phyloP scores from a whole-genome alignment of 1,140 invertebrate species.

The Cotesia glomerata region DNA sequence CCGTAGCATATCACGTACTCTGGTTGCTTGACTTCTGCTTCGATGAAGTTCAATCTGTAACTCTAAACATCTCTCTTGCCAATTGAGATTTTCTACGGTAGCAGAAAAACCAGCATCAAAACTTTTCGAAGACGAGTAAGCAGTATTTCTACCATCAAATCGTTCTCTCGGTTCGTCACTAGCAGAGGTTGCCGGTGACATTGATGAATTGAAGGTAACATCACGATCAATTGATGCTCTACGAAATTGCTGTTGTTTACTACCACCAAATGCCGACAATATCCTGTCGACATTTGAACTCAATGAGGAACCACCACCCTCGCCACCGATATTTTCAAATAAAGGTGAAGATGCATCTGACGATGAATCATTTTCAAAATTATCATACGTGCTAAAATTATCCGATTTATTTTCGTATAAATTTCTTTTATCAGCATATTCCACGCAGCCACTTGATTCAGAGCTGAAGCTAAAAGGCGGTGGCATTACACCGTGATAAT shows the following conservation, averaged over 20 bases:
- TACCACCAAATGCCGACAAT: neutral
- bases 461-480: conserved; percentile 49
- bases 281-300: conserved; percentile 25
- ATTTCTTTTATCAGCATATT: conserved; percentile 51
- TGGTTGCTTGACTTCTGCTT: conserved; percentile 81
- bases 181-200: conserved; percentile 29
- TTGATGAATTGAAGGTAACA: conserved; percentile 23
- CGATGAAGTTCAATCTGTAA: conserved; percentile 82
- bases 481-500: conserved; percentile 36
- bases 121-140: conserved; percentile 54
- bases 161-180: conserved; percentile 53
- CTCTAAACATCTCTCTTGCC: conserved; percentile 84
- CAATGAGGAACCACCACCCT: neutral
- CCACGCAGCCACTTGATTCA: conserved; percentile 57
- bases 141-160: conserved; percentile 39
- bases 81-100: conserved; percentile 68
- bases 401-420: conserved; percentile 12
- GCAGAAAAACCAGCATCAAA: conserved; percentile 55
- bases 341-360: conserved; percentile 26
- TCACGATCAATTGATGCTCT: conserved; percentile 22
- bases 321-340: conserved; percentile 2
- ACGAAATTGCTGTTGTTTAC: conserved; percentile 20
- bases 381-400: conserved; percentile 15
- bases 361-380: conserved; percentile 35
- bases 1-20: conserved; percentile 81